phyloP scores from a whole-genome alignment of 2,888 invertebrate genomes.

The Buathra laborator region DNA sequence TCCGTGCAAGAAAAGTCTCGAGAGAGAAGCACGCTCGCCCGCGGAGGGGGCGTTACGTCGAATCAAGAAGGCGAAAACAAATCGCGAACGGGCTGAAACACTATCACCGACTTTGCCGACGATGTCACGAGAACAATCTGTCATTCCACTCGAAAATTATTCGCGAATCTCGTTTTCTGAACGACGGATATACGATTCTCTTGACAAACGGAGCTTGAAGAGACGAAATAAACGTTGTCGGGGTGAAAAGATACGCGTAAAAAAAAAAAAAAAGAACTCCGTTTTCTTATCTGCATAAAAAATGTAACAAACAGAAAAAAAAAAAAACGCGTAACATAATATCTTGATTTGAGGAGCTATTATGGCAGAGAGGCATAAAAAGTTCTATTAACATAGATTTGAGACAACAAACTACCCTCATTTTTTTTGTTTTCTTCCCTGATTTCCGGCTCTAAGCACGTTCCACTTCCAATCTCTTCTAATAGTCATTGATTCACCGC shows the following conservation, averaged over 20 bases:
- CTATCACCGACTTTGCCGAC: conserved; percentile 11
- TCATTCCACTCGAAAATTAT: conserved; percentile 40
- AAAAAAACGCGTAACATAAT: conserved; percentile 40
- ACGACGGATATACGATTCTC: neutral
- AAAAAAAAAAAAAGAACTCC: neutral
- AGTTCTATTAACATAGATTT: too few species aligned
- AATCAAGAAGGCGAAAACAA: conserved; percentile 62
- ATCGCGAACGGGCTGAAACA: conserved; percentile 26
- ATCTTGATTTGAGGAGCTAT: neutral
- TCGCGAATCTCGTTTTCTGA: neutral
- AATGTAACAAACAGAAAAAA: conserved; percentile 19
- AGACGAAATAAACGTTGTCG: conserved; percentile 2
- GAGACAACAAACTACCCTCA: conserved; percentile 14
- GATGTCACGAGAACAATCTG: conserved; percentile 25
- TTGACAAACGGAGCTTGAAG: neutral
- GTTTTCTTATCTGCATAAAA: neutral
- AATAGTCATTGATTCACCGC: neutral
- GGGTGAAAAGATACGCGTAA: conserved; percentile 12
- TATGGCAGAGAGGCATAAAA: conserved; percentile 5
- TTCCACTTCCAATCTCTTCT: neutral
- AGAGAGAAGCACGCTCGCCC: conserved; percentile 9
- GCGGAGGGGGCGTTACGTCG: conserved; percentile 26
- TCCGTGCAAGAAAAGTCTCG: conserved; percentile 5
- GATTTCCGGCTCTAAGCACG: neutral
- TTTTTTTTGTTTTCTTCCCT: conserved; percentile 28